Conservation (phyloP, 2,797 vertebrate species). For the Echiichthys vipera region DNA sequence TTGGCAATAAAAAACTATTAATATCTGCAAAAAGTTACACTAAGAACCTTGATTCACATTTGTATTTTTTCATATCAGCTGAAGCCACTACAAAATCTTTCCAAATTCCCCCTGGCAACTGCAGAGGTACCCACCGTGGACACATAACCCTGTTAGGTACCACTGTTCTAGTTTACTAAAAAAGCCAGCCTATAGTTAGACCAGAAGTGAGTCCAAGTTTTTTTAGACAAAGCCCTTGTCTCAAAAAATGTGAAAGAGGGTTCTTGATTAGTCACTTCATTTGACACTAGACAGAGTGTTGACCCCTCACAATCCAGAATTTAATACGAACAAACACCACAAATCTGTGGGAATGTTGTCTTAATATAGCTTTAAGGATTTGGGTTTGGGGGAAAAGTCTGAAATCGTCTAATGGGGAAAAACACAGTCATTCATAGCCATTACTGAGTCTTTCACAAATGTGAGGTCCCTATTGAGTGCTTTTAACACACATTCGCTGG, state of each 20-base stretch:
- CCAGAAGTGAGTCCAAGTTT: neutral
- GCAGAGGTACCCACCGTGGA: neutral
- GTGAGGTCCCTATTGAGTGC: conserved; percentile 73
- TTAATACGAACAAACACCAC: neutral
- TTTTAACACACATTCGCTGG: conserved; percentile 72
- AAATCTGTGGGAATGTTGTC: conserved; percentile 21
- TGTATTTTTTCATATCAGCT: neutral
- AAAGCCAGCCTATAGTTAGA: too few relatives aligned
- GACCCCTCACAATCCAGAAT: neutral
- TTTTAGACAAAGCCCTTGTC: neutral
- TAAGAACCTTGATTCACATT: too few relatives aligned
- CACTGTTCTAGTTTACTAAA: neutral
- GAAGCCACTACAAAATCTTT: neutral
- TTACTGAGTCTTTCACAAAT: conserved; percentile 62
- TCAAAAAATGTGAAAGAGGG: neutral
- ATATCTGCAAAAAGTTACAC: too few relatives aligned
- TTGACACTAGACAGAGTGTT: neutral
- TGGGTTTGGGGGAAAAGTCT: neutral
- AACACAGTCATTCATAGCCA: conserved; percentile 57
- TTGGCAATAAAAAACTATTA: too few relatives aligned
- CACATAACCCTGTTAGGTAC: neutral
- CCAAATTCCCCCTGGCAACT: neutral
- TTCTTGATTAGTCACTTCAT: neutral
- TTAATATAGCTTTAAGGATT: conserved; percentile 46
- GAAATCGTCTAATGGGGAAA: conserved; percentile 61